Percentiles rank a stretch among this genome's conserved stretches.
phyloP scores from a whole-genome alignment of 2,113 vertebrate genomes.

The Notarius quadriscutis region DNA sequence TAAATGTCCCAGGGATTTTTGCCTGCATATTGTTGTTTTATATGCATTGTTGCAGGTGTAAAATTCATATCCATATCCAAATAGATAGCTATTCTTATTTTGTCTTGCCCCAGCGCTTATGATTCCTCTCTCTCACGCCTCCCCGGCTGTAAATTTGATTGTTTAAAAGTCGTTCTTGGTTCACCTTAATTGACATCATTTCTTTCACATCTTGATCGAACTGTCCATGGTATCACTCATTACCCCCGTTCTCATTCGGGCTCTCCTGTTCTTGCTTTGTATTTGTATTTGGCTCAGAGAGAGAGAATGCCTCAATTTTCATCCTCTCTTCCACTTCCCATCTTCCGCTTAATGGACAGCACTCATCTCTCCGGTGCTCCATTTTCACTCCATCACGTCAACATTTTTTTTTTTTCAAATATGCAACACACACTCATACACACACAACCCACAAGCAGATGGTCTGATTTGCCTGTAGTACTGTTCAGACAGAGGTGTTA shows the following conservation, averaged over 20 bases:
- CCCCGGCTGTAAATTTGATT: slow-evolving; percentile 77
- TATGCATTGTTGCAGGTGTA: slow-evolving; percentile 69
- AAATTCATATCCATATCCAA: slow-evolving; percentile 67
- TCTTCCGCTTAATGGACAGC: slow-evolving; percentile 67
- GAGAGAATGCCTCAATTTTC: slow-evolving; percentile 61
- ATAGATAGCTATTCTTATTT: slow-evolving; percentile 63
- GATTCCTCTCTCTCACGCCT: slow-evolving; percentile 62
- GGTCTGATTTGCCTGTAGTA: slow-evolving; percentile 42
- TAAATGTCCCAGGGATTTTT: neutral
- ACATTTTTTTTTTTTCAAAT: slow-evolving; percentile 55
- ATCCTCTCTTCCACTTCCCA: slow-evolving; percentile 55
- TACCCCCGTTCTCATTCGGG: slow-evolving; percentile 46
- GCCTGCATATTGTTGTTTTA: slow-evolving; percentile 48
- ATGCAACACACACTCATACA: slow-evolving; percentile 30
- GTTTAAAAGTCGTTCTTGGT: slow-evolving; percentile 79
- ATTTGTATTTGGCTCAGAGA: slow-evolving; percentile 42
- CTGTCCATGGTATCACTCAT: slow-evolving; percentile 70
- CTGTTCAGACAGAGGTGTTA: slow-evolving; percentile 38
- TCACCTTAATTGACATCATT: slow-evolving; percentile 77
- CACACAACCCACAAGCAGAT: slow-evolving; percentile 39
- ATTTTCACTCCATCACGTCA: slow-evolving; percentile 53
- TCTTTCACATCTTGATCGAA: slow-evolving; percentile 77
- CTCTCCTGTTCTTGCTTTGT: slow-evolving; percentile 16
- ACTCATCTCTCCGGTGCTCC: slow-evolving; percentile 65
- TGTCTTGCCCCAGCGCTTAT: slow-evolving; percentile 69